Evolutionary conservation across 2,888 invertebrate species (phyloP), one percentile per base, ranked within the genome.

Genomic region (Lymantria monacha): DNA sequence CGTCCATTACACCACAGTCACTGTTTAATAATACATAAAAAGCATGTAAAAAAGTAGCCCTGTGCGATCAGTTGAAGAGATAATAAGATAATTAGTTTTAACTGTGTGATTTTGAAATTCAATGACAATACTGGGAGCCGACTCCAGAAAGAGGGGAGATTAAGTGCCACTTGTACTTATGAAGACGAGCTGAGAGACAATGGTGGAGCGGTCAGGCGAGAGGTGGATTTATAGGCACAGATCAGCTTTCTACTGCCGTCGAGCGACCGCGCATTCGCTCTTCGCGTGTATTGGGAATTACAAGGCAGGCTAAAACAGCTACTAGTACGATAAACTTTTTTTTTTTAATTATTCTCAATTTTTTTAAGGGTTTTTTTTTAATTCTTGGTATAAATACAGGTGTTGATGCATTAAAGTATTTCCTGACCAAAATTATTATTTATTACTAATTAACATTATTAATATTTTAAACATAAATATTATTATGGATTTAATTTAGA

Each of bases 1-100:
- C 92, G 83, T 97, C 95, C 96, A 97, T 97, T 41, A 14, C 41
- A 41, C 41, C 13, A 14, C 41, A 41, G 9, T 41, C 9, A 14
- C 13, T 41, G 14, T 41, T 14, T 14, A 46, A 37, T 40, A 61
- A 49, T 55, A 44, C 51, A 60, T 60, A 57, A 41, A 63, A n/a
- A n/a, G n/a, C n/a, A n/a, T n/a, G n/a, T n/a, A n/a, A n/a, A n/a
- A n/a, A 47, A 41, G 36, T 13, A 52, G 44, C 33, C 43, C 36
- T 30, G 14, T 22, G 31, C 7, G 15, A 13, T 47, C 31, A 44
- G 36, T 15, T 33, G 10, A 33, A 36, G 36, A 36, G 14, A 41
- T 7, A 33, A 33, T 33, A 33, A 36, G 14, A 36, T 7, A 33
- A 33, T 33, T 33, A 33, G 33, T 33, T 33, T 33, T 33, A 11